Conservation (phyloP, 2,113 vertebrate genomes). For the Tachysurus fulvidraco region DNA sequence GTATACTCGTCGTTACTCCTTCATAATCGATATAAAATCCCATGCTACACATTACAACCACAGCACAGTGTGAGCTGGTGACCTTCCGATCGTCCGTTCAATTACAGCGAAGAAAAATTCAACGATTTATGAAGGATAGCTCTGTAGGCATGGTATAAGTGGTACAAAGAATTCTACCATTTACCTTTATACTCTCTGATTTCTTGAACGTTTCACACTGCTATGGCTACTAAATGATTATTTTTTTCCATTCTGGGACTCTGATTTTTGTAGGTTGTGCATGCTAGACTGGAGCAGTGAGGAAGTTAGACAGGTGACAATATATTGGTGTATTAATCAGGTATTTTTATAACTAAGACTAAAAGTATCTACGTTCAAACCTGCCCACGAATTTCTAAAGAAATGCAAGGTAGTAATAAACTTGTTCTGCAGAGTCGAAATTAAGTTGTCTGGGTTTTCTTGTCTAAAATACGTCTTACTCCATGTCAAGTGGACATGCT, state of each 20-base stretch:
- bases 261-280: neutral
- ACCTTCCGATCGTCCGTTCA: neutral
- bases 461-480: constrained; percentile 16
- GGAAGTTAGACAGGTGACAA: constrained; percentile 37
- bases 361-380: constrained; percentile 16
- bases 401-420: neutral
- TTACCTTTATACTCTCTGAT: neutral
- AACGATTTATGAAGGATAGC: neutral
- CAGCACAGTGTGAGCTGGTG: neutral
- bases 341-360: constrained; percentile 19
- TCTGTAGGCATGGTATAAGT: neutral
- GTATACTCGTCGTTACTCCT: neutral
- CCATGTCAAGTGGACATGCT: neutral
- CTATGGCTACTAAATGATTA: neutral
- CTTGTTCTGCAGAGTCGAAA: neutral
- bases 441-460: constrained; percentile 39
- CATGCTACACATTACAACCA: neutral
- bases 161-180: neutral
- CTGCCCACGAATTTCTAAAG: neutral
- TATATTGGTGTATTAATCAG: constrained; percentile 38
- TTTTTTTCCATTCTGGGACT: neutral
- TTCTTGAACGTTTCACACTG: neutral
- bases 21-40: neutral
- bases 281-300: neutral
- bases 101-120: neutral